Evolutionary conservation across 1,140 invertebrate species (phyloP).

Genomic region (Steinernema feltiae): DNA sequence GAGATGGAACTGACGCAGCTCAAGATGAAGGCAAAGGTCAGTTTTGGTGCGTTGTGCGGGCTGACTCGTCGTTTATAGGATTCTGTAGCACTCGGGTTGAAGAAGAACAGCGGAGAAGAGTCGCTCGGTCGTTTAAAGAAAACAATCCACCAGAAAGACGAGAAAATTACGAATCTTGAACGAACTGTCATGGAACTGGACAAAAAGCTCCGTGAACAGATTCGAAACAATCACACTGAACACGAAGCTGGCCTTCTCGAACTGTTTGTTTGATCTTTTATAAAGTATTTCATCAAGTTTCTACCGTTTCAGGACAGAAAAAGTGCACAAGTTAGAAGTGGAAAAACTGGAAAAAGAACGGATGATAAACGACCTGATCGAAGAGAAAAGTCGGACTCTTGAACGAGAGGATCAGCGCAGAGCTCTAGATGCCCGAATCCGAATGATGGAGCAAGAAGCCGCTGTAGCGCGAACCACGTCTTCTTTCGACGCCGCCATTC

Average conservation of each 20-base stretch:
- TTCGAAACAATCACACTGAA: slow-evolving; percentile 21
- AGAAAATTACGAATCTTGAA: slow-evolving; percentile 33
- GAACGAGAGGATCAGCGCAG: slow-evolving; percentile 15
- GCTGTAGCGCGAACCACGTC: background rate
- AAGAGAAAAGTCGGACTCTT: slow-evolving; percentile 16
- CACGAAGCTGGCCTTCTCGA: slow-evolving; percentile 12
- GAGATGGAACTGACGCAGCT: slow-evolving; percentile 37
- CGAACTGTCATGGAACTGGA: slow-evolving; percentile 29
- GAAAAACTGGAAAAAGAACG: slow-evolving; percentile 15
- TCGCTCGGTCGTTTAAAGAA: slow-evolving; percentile 29
- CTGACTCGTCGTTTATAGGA: background rate
- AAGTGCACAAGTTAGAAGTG: background rate
- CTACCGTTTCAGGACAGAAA: slow-evolving; percentile 6
- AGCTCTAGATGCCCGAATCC: slow-evolving; percentile 17
- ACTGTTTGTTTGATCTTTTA: slow-evolving; percentile 15
- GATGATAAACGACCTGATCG: slow-evolving; percentile 24
- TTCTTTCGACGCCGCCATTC: background rate
- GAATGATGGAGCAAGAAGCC: slow-evolving; percentile 21
- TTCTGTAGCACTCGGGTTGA: slow-evolving; percentile 16
- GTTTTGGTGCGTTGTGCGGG: background rate
- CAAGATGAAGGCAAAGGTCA: slow-evolving; percentile 32
- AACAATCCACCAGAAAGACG: slow-evolving; percentile 31
- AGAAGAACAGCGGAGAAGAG: slow-evolving; percentile 19
- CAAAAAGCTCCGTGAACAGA: slow-evolving; percentile 20
- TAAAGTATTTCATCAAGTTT: slow-evolving; percentile 16